Conservation (phyloP, 2,113 vertebrate genomes). For the Machaerirhynchus nigripectus region DNA sequence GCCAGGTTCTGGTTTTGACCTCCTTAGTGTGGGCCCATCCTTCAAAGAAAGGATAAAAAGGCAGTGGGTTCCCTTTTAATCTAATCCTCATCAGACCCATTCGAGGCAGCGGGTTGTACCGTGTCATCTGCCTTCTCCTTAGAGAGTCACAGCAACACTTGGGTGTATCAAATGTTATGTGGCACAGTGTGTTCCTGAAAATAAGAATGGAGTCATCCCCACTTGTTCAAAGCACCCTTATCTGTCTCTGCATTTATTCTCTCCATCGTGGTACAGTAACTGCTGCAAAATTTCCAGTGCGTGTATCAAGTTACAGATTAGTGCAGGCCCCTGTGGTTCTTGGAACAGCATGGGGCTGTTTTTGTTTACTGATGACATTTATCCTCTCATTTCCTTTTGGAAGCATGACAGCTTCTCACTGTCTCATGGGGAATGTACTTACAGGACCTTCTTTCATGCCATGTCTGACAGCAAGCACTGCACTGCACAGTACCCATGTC, state of each 20-base stretch:
- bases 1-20: neutral
- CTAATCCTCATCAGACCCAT: neutral
- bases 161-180: neutral
- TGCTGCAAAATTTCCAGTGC: neutral
- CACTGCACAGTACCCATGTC: neutral
- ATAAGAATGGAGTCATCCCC: neutral
- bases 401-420: slow-evolving; percentile 39
- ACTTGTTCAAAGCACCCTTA: neutral
- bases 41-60: neutral
- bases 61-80: neutral
- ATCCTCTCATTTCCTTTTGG: slow-evolving; percentile 57
- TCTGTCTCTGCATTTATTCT: neutral
- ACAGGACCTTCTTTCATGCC: neutral
- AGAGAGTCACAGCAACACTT: neutral
- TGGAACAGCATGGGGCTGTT: slow-evolving; percentile 38
- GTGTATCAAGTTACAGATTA: slow-evolving; percentile 31
- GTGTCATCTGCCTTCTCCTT: neutral
- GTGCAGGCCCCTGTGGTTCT: neutral
- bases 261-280: neutral
- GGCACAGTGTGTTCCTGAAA: neutral
- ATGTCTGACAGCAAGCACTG: neutral
- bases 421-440: slow-evolving; percentile 8
- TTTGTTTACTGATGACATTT: slow-evolving; percentile 61
- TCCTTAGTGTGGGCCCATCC: neutral
- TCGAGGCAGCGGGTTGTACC: neutral